These are phyloP conservation scores for Hoplodrina blanda DNA, from an alignment of 2,888 invertebrate genomes.

Conservation along the genomic window DNA sequence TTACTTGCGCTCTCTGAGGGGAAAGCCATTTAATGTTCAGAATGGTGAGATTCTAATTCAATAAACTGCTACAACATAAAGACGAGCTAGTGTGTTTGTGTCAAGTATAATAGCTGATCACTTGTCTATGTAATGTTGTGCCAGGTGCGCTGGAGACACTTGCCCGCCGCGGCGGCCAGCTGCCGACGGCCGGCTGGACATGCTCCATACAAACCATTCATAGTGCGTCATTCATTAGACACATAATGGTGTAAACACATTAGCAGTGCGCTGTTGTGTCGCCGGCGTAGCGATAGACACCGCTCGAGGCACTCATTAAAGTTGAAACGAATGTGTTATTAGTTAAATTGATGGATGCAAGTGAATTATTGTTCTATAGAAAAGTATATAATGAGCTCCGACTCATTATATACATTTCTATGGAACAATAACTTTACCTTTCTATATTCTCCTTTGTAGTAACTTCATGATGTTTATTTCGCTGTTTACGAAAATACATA, in stretches of 20 bases:
- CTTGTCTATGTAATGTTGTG: neutral
- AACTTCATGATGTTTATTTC: slow-evolving; percentile 15
- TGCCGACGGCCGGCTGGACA: neutral
- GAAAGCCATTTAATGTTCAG: too few relatives aligned
- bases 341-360: neutral
- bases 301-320: neutral
- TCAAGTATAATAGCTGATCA: neutral
- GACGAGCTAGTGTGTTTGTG: too few relatives aligned
- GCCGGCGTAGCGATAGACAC: neutral
- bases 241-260: slow-evolving; percentile 11
- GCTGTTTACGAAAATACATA: slow-evolving; percentile 11
- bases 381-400: neutral
- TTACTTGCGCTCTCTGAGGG: too few relatives aligned
- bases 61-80: too few relatives aligned
- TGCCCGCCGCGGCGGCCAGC: neutral
- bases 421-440: too few relatives aligned
- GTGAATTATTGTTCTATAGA: slow-evolving; percentile 15
- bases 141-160: slow-evolving; percentile 10
- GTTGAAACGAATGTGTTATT: slow-evolving; percentile 4
- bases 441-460: neutral
- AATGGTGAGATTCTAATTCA: too few relatives aligned
- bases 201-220: slow-evolving; percentile 3
- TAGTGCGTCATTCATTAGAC: slow-evolving; percentile 29
- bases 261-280: neutral
- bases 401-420: too few relatives aligned